Evolutionary conservation across 2,888 invertebrate genomes (phyloP).

Genomic region (Macrosiphum euphorbiae): DNA sequence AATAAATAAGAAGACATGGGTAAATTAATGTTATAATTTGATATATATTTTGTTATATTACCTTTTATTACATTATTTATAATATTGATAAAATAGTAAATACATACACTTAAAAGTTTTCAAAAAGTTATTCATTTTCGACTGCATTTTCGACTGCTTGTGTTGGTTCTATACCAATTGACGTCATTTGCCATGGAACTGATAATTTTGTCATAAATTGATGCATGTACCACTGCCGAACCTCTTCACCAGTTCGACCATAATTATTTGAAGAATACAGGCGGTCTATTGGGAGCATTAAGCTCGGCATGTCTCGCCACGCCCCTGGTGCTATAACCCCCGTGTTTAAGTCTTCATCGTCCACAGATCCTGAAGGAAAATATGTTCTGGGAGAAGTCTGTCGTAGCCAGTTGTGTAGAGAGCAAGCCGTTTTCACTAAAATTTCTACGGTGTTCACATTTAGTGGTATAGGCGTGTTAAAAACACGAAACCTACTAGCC

Average conservation of each 20-base stretch:
- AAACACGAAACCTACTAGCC: constrained; percentile 65
- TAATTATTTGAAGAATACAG: constrained; percentile 27
- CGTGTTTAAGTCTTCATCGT: constrained; percentile 47
- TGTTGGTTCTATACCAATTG: constrained; percentile 22
- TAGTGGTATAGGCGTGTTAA: constrained; percentile 61
- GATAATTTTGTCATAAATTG: constrained; percentile 24
- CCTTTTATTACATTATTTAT: constrained; percentile 35
- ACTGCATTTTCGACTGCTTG: constrained; percentile 7
- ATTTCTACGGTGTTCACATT: constrained; percentile 52
- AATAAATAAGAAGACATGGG: constrained; percentile 29
- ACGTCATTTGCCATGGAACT: constrained; percentile 28
- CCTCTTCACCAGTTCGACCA: constrained; percentile 19
- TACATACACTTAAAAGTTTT: constrained; percentile 40
- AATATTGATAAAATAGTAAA: constrained; percentile 38
- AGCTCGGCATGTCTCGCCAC: constrained; percentile 43
- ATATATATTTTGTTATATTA: constrained; percentile 28
- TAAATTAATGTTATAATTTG: constrained; percentile 30
- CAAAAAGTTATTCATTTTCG: constrained; percentile 2
- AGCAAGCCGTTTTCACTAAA: constrained; percentile 35
- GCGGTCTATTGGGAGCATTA: constrained; percentile 28
- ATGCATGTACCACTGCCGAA: constrained; percentile 36
- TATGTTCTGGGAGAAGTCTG: constrained; percentile 50
- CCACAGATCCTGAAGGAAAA: constrained; percentile 42
- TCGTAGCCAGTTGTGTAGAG: constrained; percentile 65
- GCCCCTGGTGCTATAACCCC: constrained; percentile 41